Base-by-base conservation (phyloP, 2,888 invertebrate genomes). In the Brenthis ino region DNA sequence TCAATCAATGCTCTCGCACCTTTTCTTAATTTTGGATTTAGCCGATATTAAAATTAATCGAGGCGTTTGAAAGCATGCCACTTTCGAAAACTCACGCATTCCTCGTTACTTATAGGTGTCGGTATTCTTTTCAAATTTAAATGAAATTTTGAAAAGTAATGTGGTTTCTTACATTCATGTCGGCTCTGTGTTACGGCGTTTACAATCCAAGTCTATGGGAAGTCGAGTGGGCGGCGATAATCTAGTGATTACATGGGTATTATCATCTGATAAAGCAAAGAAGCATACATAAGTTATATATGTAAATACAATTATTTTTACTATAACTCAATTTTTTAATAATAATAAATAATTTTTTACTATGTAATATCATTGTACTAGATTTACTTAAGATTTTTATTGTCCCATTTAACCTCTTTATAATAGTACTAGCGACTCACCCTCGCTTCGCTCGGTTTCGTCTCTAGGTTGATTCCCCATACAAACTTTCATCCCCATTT, bases 181-280 rank as follows among this genome's bases (percentile, higher is more conserved):
- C 61, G 63, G 37, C 47, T 56, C 47, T 65, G 54, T 58, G 67
- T 55, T 60, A 64, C 33, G 56, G 47, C 61, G 65, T 63, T 72
- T 63, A 73, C 65, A 70, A 73, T 67, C 55, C 33, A 57, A 60
- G 56, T 69, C 65, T 53, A 73, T 71, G 77, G 76, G 76, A 76
- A 80, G 77, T 79, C 80, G 76, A 77, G 89, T 88, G 86, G 90
- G 88, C 87, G 87, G 80, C 76, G 77, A 71, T 88, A 87, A 90
- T 88, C 89, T 84, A 79, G 79, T 82, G 88, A 90, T 91, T 90
- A 91, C 86, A 85, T 79, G 77, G 77, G 83, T 80, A 86, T 88
- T 86, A 88, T 86, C 85, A 83, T 83, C 77, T 77, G 76, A 75
- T 79, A 72, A 78, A 82, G 82, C 79, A 80, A 85, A 60, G 48